Base-by-base conservation (phyloP, 2,797 vertebrate species). In the Schizopygopsis pylzovi region DNA sequence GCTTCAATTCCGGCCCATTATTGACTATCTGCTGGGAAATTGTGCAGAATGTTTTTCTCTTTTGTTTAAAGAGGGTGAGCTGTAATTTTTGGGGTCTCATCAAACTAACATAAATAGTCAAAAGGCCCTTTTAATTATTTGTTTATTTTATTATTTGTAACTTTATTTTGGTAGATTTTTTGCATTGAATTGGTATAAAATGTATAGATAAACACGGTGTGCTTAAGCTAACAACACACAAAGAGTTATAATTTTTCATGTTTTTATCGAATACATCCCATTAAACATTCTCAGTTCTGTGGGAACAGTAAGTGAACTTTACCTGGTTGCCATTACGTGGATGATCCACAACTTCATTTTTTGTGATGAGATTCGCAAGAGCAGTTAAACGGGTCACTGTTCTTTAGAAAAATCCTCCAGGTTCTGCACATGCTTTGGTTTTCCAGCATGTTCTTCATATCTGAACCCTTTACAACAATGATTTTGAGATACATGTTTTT, bases 11-110 rank as follows among this genome's bases (percentile, higher is more conserved):
- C n/a, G 13, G 73, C 78, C 77, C 63, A 80, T 82, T 83, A 87
- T 85, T 70, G 83, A 85, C 73, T 87, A 84, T 59, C 83, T 84
- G 72, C 61, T 84, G 52, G 85, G 80, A 85, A 82, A 89, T 81
- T 86, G 67, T 61, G 80, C 76, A 63, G 83, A 81, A 47, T 82
- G 54, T 81, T 85, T 72, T 89, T 76, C 82, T 84, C 33, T 76
- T 79, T 87, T 71, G 75, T 61, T 80, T 87, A 80, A 68, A 71
- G 63, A 86, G 59, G 71, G 77, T 68, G 65, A 68, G 75, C 61
- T 41, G 59, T 81, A 54, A 56, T 87, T 68, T 81, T 81, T 20
- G 16, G 37, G 6, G 70, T 56, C 33, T 84, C 63, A 84, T 78
- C 63, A 84, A 78, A 28, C 61, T 33, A 56, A 68, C 47, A 43